phyloP scores from a whole-genome alignment of 30 jellyfish, hydroid and myxozoan genomes.

The Aurelia aurita complex sp. Pacific region DNA sequence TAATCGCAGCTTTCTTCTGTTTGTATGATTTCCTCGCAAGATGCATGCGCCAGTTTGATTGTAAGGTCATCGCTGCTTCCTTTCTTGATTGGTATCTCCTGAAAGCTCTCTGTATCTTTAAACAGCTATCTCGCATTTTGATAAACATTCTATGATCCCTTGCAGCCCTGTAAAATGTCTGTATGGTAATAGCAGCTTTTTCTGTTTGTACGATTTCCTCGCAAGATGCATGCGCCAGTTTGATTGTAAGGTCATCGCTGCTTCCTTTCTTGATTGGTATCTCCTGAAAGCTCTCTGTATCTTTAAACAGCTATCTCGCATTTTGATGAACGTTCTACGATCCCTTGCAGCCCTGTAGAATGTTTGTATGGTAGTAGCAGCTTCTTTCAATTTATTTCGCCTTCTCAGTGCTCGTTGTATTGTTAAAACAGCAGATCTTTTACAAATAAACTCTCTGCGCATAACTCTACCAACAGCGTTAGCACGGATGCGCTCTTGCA shows the following conservation, averaged over 20 bases:
- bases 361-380: conserved; percentile 47
- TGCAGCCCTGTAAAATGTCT: conserved; percentile 27
- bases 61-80: conserved; percentile 42
- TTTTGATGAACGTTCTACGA: conserved; percentile 12
- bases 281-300: conserved; percentile 33
- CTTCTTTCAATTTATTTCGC: conserved; percentile 5
- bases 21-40: conserved; percentile 33
- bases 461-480: neutral
- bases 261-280: conserved; percentile 1
- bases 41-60: conserved; percentile 60
- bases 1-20: conserved; percentile 17
- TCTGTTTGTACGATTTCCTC: conserved; percentile 23
- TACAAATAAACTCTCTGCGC: conserved; percentile 12
- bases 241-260: conserved; percentile 60
- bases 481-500: conserved; percentile 36
- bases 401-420: conserved; percentile 37
- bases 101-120: conserved; percentile 24
- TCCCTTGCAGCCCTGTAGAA: conserved; percentile 24
- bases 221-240: conserved; percentile 49
- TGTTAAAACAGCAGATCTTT: conserved; percentile 18
- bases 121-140: conserved; percentile 29
- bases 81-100: conserved; percentile 7
- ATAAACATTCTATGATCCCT: conserved; percentile 21
- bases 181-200: conserved; percentile 53
- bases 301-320: conserved; percentile 35